These are phyloP conservation scores for Megaleporinus macrocephalus DNA, from an alignment of 2,113 vertebrate genomes.

Conservation along the genomic window DNA sequence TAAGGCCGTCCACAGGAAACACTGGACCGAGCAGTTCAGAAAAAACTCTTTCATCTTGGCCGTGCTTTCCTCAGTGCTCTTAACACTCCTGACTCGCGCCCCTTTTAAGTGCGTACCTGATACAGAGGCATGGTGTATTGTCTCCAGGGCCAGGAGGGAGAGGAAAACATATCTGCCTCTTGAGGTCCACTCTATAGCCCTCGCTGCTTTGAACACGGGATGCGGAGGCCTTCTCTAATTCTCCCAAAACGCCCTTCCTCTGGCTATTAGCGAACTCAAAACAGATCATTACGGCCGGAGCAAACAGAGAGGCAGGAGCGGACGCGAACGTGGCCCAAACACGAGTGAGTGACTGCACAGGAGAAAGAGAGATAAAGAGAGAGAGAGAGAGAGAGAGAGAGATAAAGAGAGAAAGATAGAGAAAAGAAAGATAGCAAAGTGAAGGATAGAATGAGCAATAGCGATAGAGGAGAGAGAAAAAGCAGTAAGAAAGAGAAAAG, in stretches of 20 bases:
- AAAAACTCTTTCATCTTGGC: conserved; percentile 90
- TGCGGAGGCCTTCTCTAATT: conserved; percentile 71
- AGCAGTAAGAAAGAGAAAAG: too few relatives aligned
- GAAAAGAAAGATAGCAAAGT: conserved; percentile 20
- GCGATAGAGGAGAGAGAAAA: too few relatives aligned
- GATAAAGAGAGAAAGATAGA: not conserved
- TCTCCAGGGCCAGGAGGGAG: conserved; percentile 8
- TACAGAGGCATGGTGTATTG: conserved; percentile 79
- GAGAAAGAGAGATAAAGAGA: not conserved
- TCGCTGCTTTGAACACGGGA: conserved; percentile 72
- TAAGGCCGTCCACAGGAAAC: too few relatives aligned
- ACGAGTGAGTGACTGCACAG: not conserved
- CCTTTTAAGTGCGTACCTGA: conserved; percentile 94
- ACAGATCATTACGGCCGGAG: conserved; percentile 72
- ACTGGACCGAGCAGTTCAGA: not conserved
- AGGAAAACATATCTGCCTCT: conserved; percentile 20
- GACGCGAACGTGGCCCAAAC: not conserved
- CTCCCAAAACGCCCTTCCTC: conserved; percentile 67
- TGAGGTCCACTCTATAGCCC: conserved; percentile 62
- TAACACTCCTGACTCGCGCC: conserved; percentile 79
- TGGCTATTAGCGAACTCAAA: conserved; percentile 76
- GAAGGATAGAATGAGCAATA: too few relatives aligned
- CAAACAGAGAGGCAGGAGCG: not conserved
- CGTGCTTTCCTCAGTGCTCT: conserved; percentile 72
- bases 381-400: not conserved